Evolutionary conservation across 2,888 invertebrate genomes (phyloP), one percentile per base, ranked within the genome.

Genomic region (Plagiodera versicolora): DNA sequence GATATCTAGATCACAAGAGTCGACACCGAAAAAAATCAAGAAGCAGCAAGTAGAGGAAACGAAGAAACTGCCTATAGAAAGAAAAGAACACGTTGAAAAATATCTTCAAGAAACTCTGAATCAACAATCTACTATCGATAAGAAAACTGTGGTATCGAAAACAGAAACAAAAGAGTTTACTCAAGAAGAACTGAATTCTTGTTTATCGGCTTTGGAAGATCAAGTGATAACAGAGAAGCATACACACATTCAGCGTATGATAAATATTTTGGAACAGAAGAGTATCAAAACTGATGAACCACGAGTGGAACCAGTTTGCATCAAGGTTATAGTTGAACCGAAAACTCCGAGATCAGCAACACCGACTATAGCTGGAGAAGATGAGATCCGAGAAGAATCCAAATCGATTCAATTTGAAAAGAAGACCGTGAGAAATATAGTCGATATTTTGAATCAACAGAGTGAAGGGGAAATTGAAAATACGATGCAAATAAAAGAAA

Each of bases 1-100:
- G 10, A 80, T 80, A 39, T 76, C 75, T 4, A 76, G 73, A 68
- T 77, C 78, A 11, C 73, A 74, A 53, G 79, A 79, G 66, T 68
- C 72, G 17, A 75, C 77, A 3, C 77, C 79, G 10, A 79, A 73
- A 67, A 76, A 73, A 66, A 51, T 57, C 14, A 47, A 20, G 17
- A 49, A 55, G 46, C 66, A 65, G 52, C 18, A 45, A 17, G n/a
- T 20, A 35, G 60, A 59, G 20, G 50, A 59, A 46, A 50, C 58
- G 18, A 52, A 53, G 56, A 54, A 49, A 56, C 19, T 55, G 56
- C 30, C 16, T 10, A 52, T 63, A 51, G 64, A 66, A 45, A 14
- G 44, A 11, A 53, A 16, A 11, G 65, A 67, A 11, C 65, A 62
- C 45, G 63, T 65, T 9, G 72, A 70, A 55, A 65, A 69, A 46